Base-by-base conservation (phyloP, 2,797 vertebrate species). In the Odontamblyopus lacepedii region DNA sequence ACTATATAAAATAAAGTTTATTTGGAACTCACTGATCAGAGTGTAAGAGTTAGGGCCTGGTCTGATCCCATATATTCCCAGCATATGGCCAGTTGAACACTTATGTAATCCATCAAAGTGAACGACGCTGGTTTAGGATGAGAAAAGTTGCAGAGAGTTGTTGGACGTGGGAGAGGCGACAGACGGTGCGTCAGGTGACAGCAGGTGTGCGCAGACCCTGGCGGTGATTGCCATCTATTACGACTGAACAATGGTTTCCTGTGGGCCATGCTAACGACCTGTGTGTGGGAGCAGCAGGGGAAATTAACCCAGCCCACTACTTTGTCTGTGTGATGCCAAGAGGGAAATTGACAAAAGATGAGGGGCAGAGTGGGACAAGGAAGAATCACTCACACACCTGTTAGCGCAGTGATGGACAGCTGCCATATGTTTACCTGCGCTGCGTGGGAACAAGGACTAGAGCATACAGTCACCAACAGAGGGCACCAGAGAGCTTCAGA, bases 221-320 rank as follows among this genome's bases (percentile, higher is more conserved):
- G 95, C 95, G 95, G 93, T 95, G 92, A 96, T 94, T 96, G 94
- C 93, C 92, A 64, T 93, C 93, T 94, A 95, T 96, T 96, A 96
- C 87, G 80, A 76, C 56, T 83, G 77, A 88, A 92, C 90, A 91
- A 91, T 89, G 76, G 87, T 85, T 91, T 91, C 85, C 85, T 91
- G 80, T 71, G 85, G 84, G 88, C 78, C 79, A 73, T 77, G 83
- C 84, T 89, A 89, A 89, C 64, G 80, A 92, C 79, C 78, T 86
- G 83, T 80, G 85, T 85, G 87, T 93, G 92, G 90, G 90, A 26
- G 85, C 94, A 86, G 78, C 85, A 81, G 77, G 87, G 88, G 86
- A 92, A 93, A 92, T 92, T 91, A 94, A 91, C 91, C 89, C 80
- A 71, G 80, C 79, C 79, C 70, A 63, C 67, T 65, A 78, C 74